phyloP scores from a whole-genome alignment of 2,113 vertebrate species.

The Larimichthys polyactis region DNA sequence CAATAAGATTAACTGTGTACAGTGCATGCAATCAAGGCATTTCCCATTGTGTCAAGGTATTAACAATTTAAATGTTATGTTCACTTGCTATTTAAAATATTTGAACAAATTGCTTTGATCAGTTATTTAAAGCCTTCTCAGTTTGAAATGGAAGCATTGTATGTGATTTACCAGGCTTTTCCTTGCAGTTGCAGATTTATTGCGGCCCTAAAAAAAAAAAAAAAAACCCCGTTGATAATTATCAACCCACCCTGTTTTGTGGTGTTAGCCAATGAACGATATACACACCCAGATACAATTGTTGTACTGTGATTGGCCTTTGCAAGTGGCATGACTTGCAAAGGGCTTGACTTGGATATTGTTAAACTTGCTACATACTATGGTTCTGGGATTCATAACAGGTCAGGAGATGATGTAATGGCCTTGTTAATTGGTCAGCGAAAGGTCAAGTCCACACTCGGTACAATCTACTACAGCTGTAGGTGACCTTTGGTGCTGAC shows the following conservation, averaged over 20 bases:
- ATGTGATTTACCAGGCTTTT: not conserved
- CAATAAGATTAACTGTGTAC: not conserved
- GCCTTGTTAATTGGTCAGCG: conserved; percentile 7
- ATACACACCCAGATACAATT: conserved; percentile 19
- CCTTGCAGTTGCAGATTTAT: not conserved
- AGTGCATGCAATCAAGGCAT: not conserved
- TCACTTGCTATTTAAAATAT: not conserved
- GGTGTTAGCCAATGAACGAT: not conserved
- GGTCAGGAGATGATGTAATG: conserved; percentile 46
- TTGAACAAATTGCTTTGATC: not conserved
- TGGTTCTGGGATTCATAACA: conserved; percentile 2
- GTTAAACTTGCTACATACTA: conserved; percentile 2
- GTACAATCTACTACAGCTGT: conserved; percentile 3
- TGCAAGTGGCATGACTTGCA: too few species aligned
- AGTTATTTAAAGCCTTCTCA: not conserved
- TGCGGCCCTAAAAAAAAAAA: too few species aligned
- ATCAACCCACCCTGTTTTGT: not conserved
- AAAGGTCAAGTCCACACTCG: conserved; percentile 46
- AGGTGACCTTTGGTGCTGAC: conserved; percentile 34
- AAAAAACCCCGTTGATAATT: not conserved
- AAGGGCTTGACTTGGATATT: conserved; percentile 9
- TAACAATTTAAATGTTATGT: not conserved
- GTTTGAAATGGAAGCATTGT: not conserved
- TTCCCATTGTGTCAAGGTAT: not conserved
- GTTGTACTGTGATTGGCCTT: not conserved